These are phyloP conservation scores for Heterodera schachtii DNA, from an alignment of 1,140 invertebrate species.

Conservation along the genomic window DNA sequence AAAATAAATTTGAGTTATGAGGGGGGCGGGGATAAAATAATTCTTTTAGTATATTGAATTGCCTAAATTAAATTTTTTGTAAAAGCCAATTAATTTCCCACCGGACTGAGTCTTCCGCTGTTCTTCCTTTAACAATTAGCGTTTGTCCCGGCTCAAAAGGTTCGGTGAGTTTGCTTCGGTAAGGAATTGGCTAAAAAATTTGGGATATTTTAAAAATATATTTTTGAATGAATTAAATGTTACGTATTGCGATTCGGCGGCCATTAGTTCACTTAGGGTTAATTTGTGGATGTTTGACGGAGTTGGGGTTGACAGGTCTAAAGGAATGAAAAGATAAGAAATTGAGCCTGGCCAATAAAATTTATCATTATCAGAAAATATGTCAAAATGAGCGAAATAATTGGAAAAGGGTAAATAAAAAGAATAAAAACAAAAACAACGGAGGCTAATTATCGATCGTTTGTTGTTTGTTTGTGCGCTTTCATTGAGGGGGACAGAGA, in stretches of 20 bases:
- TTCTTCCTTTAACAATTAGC: constrained; percentile 64
- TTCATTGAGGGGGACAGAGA: background rate
- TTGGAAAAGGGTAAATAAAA: no score
- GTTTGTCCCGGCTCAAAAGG: constrained; percentile 64
- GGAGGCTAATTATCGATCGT: background rate
- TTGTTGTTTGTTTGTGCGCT: background rate
- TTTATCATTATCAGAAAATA: no score
- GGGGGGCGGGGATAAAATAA: background rate
- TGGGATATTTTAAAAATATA: background rate
- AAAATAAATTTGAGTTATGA: background rate
- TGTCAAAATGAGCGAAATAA: no score
- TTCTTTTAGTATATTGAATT: background rate
- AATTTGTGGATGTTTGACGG: background rate
- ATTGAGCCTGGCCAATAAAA: no score
- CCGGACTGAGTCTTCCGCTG: constrained; percentile 59
- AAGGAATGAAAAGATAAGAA: background rate
- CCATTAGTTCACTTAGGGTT: background rate
- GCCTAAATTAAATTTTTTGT: constrained; percentile 13
- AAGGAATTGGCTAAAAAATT: constrained; percentile 56
- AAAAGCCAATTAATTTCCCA: constrained; percentile 25
- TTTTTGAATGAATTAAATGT: background rate
- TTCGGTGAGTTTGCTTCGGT: constrained; percentile 60
- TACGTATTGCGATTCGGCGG: constrained; percentile 7
- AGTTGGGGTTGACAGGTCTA: background rate
- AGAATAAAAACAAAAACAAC: background rate